Conservation (phyloP, 2,888 invertebrate species). For the Dolomedes plantarius region DNA sequence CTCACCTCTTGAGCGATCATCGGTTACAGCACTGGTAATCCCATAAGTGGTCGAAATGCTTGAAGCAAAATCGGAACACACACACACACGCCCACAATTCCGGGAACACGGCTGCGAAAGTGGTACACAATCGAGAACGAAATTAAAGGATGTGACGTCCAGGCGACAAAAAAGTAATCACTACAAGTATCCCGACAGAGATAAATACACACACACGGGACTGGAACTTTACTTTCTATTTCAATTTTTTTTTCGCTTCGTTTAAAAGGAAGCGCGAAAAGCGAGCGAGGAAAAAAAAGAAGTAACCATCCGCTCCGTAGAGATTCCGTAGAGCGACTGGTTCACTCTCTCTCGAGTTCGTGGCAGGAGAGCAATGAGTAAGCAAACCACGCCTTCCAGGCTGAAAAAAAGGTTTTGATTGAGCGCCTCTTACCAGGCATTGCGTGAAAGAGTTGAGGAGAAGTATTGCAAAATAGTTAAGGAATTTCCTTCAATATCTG, state of each 20-base stretch:
- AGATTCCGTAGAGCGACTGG: constrained; percentile 1
- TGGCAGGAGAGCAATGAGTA: background rate
- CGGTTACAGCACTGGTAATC: background rate
- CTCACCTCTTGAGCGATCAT: constrained; percentile 50
- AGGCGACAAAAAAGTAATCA: constrained; percentile 34
- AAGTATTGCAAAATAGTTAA: too few relatives aligned
- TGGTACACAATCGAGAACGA: background rate
- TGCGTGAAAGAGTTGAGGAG: background rate
- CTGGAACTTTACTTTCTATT: background rate
- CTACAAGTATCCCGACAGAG: background rate
- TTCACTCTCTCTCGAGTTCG: background rate
- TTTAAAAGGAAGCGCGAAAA: background rate
- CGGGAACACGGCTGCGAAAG: background rate
- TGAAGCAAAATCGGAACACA: background rate
- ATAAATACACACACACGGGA: background rate
- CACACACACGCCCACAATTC: constrained; percentile 33
- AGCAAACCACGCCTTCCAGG: background rate
- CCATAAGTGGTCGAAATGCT: constrained; percentile 30
- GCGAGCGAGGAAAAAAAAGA: background rate
- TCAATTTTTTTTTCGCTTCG: background rate
- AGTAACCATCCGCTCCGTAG: background rate
- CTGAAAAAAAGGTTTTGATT: background rate
- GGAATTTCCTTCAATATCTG: too few relatives aligned
- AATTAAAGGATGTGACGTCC: constrained; percentile 43
- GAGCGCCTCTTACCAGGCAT: background rate